Conservation (phyloP, 2,888 invertebrate genomes). For the Adelphocoris suturalis region DNA sequence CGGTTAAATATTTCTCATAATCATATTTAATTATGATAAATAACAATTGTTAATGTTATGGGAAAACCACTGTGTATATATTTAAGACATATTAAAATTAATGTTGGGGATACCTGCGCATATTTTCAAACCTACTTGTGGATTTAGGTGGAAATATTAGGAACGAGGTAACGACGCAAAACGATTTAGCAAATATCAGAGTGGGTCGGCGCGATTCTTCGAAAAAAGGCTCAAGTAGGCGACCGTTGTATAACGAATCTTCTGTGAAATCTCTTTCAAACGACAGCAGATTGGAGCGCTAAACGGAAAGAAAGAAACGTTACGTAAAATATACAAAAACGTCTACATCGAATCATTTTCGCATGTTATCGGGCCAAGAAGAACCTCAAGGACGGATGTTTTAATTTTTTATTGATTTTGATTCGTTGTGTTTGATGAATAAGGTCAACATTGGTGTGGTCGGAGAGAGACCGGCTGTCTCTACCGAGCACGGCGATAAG, state of each 20-base stretch:
- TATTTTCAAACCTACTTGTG: no score
- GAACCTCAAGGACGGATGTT: no score
- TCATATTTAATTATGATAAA: no score
- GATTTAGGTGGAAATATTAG: no score
- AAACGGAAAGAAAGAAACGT: background rate
- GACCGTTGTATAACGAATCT: constrained; percentile 9
- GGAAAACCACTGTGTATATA: no score
- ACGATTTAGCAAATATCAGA: background rate
- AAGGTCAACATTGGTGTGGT: background rate
- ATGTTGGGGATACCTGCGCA: no score
- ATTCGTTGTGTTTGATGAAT: background rate
- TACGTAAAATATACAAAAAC: background rate
- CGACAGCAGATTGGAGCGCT: no score
- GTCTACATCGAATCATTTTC: background rate
- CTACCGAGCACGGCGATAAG: background rate
- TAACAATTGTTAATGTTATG: no score
- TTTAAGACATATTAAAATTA: no score
- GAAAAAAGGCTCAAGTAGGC: background rate
- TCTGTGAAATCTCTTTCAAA: background rate
- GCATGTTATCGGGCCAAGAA: no score
- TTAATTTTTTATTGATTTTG: background rate
- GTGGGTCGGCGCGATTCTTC: background rate
- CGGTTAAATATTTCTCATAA: no score
- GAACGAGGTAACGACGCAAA: background rate
- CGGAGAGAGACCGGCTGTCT: background rate